Evolutionary conservation across 2,888 invertebrate genomes (phyloP).

Genomic region (Drosophila subquinaria): DNA sequence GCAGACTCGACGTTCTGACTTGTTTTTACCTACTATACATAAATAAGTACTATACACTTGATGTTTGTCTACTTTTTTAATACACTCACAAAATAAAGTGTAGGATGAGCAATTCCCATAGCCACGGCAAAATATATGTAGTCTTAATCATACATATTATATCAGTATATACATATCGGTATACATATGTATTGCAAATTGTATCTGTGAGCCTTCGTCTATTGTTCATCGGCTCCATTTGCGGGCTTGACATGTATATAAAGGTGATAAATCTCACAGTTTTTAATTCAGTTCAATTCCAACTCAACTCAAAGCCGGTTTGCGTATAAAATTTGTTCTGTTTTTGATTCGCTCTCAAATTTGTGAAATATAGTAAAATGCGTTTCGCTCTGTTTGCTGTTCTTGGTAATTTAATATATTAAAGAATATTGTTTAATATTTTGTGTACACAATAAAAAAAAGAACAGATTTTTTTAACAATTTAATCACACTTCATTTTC

Average conservation of each 20-base stretch:
- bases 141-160: slow-evolving; percentile 15
- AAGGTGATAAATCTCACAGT: slow-evolving; percentile 69
- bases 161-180: slow-evolving; percentile 4
- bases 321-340: slow-evolving; percentile 24
- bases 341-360: slow-evolving; percentile 21
- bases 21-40: slow-evolving; percentile 39
- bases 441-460: not conserved
- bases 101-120: slow-evolving; percentile 64
- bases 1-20: not conserved
- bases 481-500: too few species aligned
- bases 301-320: slow-evolving; percentile 67
- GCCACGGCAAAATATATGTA: slow-evolving; percentile 2
- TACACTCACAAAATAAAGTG: slow-evolving; percentile 47
- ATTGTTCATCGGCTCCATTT: slow-evolving; percentile 56
- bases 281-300: slow-evolving; percentile 74
- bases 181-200: slow-evolving; percentile 3
- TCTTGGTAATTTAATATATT: slow-evolving; percentile 63
- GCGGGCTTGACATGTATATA: slow-evolving; percentile 70
- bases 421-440: not conserved
- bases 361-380: slow-evolving; percentile 72
- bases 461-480: too few species aligned
- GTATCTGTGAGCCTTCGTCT: slow-evolving; percentile 40
- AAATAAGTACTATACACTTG: slow-evolving; percentile 45
- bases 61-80: slow-evolving; percentile 50
- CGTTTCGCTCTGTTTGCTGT: slow-evolving; percentile 78